A percentile compares a stretch with the other conserved stretches of the same genome.
phyloP scores from a whole-genome alignment of 2,113 vertebrate genomes.

The Lipophrys pholis region DNA sequence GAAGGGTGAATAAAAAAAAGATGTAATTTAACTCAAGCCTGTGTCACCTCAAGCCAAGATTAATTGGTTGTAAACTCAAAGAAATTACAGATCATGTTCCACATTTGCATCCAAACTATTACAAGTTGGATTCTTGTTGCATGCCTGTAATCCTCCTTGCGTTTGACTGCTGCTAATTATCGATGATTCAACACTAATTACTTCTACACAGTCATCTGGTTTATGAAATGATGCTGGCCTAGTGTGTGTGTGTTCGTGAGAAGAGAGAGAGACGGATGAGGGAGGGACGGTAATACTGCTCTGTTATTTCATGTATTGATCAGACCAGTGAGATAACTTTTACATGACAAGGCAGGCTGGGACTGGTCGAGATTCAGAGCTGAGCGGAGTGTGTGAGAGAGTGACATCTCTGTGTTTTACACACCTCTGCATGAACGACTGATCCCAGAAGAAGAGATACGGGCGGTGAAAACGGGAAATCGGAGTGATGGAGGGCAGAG shows the following conservation, averaged over 20 bases:
- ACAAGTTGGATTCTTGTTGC: conserved; percentile 43
- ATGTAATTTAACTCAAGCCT: background rate
- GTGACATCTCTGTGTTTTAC: background rate
- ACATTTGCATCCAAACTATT: conserved; percentile 40
- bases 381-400: conserved; percentile 16
- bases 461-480: conserved; percentile 17
- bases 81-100: conserved; percentile 36
- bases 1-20: background rate
- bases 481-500: conserved; percentile 3
- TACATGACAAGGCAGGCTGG: conserved; percentile 4
- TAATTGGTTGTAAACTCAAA: conserved; percentile 32
- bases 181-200: conserved; percentile 60
- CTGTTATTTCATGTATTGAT: conserved; percentile 33
- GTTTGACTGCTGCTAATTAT: conserved; percentile 45
- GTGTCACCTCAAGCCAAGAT: conserved; percentile 26
- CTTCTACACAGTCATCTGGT: conserved; percentile 44
- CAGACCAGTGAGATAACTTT: conserved; percentile 30
- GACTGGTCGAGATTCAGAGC: conserved; percentile 5
- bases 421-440: background rate
- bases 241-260: background rate
- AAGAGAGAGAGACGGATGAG: background rate
- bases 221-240: conserved; percentile 50
- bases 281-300: conserved; percentile 16
- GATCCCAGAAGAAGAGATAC: conserved; percentile 27
- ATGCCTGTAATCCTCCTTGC: conserved; percentile 32